Evolutionary conservation across 2,888 invertebrate species (phyloP).

Genomic region (Phortica okadai): DNA sequence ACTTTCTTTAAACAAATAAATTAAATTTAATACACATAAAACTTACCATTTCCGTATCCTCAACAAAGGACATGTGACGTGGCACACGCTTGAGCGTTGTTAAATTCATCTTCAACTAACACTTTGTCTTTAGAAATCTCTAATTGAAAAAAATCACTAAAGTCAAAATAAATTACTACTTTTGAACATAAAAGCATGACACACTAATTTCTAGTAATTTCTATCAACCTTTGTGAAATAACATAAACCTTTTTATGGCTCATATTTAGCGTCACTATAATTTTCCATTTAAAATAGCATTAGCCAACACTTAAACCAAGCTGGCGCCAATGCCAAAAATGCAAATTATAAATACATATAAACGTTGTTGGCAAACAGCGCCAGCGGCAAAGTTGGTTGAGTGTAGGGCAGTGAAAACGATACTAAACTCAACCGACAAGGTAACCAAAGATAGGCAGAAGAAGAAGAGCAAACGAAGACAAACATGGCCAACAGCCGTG

Average conservation of each 20-base stretch:
- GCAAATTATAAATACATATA: neutral
- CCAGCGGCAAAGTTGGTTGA: neutral
- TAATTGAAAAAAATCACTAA: no score
- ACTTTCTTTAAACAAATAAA: neutral
- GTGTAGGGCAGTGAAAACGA: neutral
- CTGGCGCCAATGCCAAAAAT: neutral
- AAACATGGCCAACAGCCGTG: neutral
- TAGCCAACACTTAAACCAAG: constrained; percentile 14
- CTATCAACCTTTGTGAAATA: constrained; percentile 3
- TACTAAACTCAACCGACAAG: neutral
- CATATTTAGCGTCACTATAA: constrained; percentile 19
- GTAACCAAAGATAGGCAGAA: neutral
- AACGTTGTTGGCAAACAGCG: neutral
- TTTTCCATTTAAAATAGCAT: constrained; percentile 15
- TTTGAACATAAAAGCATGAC: neutral
- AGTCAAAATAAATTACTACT: no score
- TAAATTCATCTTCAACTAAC: neutral
- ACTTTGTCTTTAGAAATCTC: no score
- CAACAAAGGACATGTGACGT: constrained; percentile 13
- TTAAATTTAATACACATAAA: neutral
- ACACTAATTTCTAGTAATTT: neutral
- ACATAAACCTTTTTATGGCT: constrained; percentile 15
- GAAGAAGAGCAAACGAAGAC: neutral
- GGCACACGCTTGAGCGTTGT: neutral
- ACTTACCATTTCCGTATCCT: neutral